phyloP scores from a whole-genome alignment of 2,888 invertebrate species.

The Caenorhabditis imperialis region DNA sequence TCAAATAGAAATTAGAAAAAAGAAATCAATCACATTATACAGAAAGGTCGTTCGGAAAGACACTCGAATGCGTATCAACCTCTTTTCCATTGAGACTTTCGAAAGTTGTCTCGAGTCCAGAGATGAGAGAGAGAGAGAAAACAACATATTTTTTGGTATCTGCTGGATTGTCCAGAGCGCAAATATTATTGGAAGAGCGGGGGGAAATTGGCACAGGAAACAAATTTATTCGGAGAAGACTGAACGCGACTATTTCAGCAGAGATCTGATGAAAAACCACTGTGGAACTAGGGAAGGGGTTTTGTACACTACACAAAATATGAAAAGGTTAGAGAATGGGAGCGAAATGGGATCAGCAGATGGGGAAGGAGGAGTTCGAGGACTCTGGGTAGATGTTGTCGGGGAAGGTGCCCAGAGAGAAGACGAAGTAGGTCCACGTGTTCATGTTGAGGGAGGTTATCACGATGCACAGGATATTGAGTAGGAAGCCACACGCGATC shows the following conservation, averaged over 20 bases:
- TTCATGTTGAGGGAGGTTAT: slow-evolving; percentile 63
- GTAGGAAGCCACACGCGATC: slow-evolving; percentile 58
- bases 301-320: slow-evolving; percentile 13
- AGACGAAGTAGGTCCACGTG: slow-evolving; percentile 62
- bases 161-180: too few species aligned
- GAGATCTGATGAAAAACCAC: slow-evolving; percentile 37
- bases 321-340: not conserved
- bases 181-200: slow-evolving; percentile 27
- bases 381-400: slow-evolving; percentile 26
- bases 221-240: slow-evolving; percentile 6
- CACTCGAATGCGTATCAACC: too few species aligned
- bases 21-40: too few species aligned
- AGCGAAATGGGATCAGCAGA: slow-evolving; percentile 13
- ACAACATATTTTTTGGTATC: slow-evolving; percentile 14
- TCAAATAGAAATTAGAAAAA: too few species aligned
- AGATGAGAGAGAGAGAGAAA: too few species aligned
- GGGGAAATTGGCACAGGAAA: slow-evolving; percentile 5
- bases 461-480: slow-evolving; percentile 62
- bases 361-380: slow-evolving; percentile 18
- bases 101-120: too few species aligned
- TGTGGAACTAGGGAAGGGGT: not conserved
- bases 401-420: slow-evolving; percentile 54
- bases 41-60: too few species aligned
- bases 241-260: slow-evolving; percentile 30
- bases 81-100: too few species aligned